Percentiles rank a stretch among this genome's conserved stretches.
Evolutionary conservation across 2,888 invertebrate species (phyloP).

Genomic region (Sinopyrophorus schimmeli): DNA sequence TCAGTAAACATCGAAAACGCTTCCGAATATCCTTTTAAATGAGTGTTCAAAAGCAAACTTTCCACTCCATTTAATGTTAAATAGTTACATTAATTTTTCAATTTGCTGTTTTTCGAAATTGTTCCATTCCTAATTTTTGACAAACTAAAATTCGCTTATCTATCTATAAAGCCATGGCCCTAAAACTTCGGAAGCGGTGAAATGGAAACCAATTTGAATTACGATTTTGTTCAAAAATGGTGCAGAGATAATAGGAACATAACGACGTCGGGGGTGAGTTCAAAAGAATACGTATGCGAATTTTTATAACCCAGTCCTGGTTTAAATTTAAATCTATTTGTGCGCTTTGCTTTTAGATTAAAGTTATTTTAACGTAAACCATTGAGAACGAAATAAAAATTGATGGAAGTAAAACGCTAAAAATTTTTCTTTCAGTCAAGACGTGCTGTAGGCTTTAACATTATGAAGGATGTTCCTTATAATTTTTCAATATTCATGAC

Average conservation of each 20-base stretch:
- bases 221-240: conserved; percentile 15
- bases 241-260: conserved; percentile 17
- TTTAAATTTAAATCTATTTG: conserved; percentile 18
- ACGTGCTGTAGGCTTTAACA: too few relatives aligned
- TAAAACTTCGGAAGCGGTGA: conserved; percentile 1
- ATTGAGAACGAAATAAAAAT: too few relatives aligned
- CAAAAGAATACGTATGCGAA: conserved; percentile 14
- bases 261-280: conserved; percentile 13
- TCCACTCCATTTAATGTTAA: conserved; percentile 15
- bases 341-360: neutral
- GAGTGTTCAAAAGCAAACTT: conserved; percentile 7
- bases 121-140: conserved; percentile 9
- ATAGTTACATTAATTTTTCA: conserved; percentile 12
- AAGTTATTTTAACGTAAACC: neutral
- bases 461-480: too few relatives aligned
- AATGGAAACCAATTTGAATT: conserved; percentile 14
- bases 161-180: neutral
- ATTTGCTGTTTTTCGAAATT: conserved; percentile 1
- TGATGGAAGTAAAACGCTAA: too few relatives aligned
- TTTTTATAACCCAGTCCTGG: conserved; percentile 10
- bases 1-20: conserved; percentile 8
- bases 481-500: too few relatives aligned
- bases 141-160: conserved; percentile 6
- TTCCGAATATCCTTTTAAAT: neutral
- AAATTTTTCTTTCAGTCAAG: too few relatives aligned